Evolutionary conservation across 2,888 invertebrate species (phyloP).

Genomic region (Callyntrura guangdongensis): DNA sequence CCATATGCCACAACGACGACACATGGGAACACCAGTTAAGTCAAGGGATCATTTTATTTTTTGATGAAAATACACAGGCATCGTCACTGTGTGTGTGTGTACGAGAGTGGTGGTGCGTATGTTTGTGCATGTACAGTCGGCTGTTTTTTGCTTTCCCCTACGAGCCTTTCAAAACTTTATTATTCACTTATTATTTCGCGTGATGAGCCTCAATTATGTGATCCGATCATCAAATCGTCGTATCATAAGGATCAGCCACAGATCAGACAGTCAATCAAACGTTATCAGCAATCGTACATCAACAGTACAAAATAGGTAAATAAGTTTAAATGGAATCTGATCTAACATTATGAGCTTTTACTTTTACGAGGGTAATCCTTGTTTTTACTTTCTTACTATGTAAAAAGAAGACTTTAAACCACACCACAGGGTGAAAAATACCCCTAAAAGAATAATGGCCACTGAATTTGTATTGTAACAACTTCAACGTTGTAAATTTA

Average conservation of each 20-base stretch:
- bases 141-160: no score
- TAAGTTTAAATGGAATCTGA: background rate
- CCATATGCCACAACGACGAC: conserved; percentile 25
- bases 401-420: no score
- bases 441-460: no score
- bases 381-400: no score
- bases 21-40: conserved; percentile 26
- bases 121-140: background rate
- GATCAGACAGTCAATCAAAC: conserved; percentile 81
- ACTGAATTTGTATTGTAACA: no score
- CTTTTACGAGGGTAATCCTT: no score
- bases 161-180: background rate
- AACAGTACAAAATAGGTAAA: background rate
- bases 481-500: no score
- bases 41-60: conserved; percentile 3
- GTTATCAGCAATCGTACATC: conserved; percentile 24
- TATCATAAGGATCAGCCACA: conserved; percentile 74
- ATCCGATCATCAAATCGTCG: background rate
- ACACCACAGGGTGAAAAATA: no score
- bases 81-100: background rate
- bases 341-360: no score
- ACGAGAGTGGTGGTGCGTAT: background rate
- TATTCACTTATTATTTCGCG: conserved; percentile 81
- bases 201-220: conserved; percentile 82
- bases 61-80: background rate